Evolutionary conservation across 2,888 invertebrate species (phyloP).

Genomic region (Ormyrus labotus): DNA sequence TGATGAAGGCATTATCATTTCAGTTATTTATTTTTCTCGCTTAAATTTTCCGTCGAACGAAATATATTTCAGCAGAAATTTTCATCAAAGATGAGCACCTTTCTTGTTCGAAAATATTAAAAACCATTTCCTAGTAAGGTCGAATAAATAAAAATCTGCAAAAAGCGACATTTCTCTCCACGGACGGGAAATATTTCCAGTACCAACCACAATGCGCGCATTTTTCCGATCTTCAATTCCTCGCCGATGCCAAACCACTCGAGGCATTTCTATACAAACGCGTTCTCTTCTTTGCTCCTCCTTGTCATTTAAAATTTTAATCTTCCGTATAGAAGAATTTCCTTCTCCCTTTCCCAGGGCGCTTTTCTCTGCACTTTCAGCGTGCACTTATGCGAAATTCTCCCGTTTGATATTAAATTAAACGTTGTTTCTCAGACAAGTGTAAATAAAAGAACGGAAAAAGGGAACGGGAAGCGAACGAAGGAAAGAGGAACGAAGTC

Average conservation of each 20-base stretch:
- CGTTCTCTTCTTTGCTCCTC: not conserved
- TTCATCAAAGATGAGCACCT: too few species aligned
- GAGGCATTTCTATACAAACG: too few species aligned
- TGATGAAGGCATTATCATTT: too few species aligned
- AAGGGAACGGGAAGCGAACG: not conserved
- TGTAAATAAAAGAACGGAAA: not conserved
- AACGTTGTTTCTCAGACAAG: constrained; percentile 5
- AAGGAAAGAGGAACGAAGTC: too few species aligned
- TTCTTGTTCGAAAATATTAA: too few species aligned
- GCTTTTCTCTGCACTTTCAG: too few species aligned
- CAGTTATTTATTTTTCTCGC: too few species aligned
- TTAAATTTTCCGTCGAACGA: too few species aligned
- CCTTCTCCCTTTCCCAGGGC: not conserved
- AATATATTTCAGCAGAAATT: too few species aligned
- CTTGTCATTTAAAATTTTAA: constrained; percentile 37
- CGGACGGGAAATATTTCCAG: not conserved
- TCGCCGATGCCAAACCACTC: not conserved
- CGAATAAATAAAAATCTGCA: too few species aligned
- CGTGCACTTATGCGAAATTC: constrained; percentile 10
- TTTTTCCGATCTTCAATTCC: constrained; percentile 13
- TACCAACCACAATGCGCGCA: not conserved
- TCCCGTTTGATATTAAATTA: constrained; percentile 21
- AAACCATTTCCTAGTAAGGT: too few species aligned
- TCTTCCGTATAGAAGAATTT: constrained; percentile 19
- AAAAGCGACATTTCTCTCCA: too few species aligned